Evolutionary conservation across 2,113 vertebrate species (phyloP), one percentile per base, ranked within the genome.

Genomic region (Rissa tridactyla): DNA sequence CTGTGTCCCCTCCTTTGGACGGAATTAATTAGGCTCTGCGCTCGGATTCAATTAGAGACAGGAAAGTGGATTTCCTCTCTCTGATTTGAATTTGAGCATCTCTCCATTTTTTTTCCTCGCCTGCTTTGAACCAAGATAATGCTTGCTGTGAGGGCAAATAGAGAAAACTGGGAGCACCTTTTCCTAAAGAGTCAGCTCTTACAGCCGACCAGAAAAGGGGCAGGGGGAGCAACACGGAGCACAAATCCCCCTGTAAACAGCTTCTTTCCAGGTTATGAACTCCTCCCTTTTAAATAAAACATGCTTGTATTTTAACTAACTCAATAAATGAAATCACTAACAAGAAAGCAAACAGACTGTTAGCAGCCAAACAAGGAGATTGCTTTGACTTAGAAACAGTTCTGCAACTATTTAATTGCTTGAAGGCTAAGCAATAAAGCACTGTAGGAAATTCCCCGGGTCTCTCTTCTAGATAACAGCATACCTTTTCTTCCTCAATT

Each of bases 351-450:
- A 89, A 75, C 36, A 94, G 58, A 30, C n/a, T 36, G 21, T 32
- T 87, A 92, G 65, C 47, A 7, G 77, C 54, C 6, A 6, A 38
- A 32, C 27, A 17, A 38, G 70, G 70, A 93, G 82, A 51, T 27
- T 79, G 70, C 30, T 70, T 80, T 82, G 49, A 29, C 42, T 52
- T 58, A 36, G 13, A 73, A 88, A 70, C 62, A 55, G 77, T 60
- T 68, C 62, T 32, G 9, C 20, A 57, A 13, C 6, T 70, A 15
- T 87, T 95, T 91, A 57, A 89, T 87, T 82, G 68, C 26, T 61
- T 71, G 73, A 70, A 72, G 84, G 30, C 36, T 32, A 68, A 79
- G 82, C 81, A 91, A 91, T 92, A 94, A 95, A 95, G 23, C 13
- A 12, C n/a, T 55, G 30, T 5, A 58, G 92, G 95, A 95, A 97